phyloP scores from a whole-genome alignment of 2,888 invertebrate genomes.

The Scaptomyza tumidula region DNA sequence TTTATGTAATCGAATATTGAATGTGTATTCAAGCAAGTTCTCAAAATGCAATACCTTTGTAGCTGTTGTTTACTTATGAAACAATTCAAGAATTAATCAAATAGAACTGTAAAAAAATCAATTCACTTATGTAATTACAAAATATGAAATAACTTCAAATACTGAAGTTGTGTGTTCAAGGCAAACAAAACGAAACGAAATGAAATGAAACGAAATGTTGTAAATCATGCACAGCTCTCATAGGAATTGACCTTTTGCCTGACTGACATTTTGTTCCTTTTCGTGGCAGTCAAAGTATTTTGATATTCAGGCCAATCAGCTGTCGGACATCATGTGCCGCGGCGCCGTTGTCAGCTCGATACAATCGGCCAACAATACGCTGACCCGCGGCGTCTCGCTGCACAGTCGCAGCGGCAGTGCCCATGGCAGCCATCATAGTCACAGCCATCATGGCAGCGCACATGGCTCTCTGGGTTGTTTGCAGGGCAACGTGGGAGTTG shows the following conservation, averaged over 20 bases:
- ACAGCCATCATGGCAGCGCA: slow-evolving; percentile 79
- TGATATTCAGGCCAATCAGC: slow-evolving; percentile 85
- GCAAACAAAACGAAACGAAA: slow-evolving; percentile 2
- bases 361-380: slow-evolving; percentile 85
- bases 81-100: not conserved
- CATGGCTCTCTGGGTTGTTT: slow-evolving; percentile 81
- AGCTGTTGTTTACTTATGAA: not conserved
- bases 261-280: slow-evolving; percentile 34
- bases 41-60: too few relatives aligned
- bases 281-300: slow-evolving; percentile 84
- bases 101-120: not conserved
- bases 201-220: slow-evolving; percentile 22
- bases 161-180: slow-evolving; percentile 9
- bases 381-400: slow-evolving; percentile 84
- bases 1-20: too few relatives aligned
- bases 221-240: slow-evolving; percentile 54
- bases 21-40: too few relatives aligned
- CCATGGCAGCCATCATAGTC: slow-evolving; percentile 79
- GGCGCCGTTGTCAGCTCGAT: slow-evolving; percentile 85
- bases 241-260: slow-evolving; percentile 6
- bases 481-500: slow-evolving; percentile 73
- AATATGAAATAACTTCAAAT: not conserved
- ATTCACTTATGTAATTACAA: slow-evolving; percentile 11
- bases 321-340: slow-evolving; percentile 85
- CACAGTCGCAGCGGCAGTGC: slow-evolving; percentile 83